These are phyloP conservation scores for Mohoua ochrocephala DNA, from an alignment of 2,113 vertebrate species.

Conservation along the genomic window DNA sequence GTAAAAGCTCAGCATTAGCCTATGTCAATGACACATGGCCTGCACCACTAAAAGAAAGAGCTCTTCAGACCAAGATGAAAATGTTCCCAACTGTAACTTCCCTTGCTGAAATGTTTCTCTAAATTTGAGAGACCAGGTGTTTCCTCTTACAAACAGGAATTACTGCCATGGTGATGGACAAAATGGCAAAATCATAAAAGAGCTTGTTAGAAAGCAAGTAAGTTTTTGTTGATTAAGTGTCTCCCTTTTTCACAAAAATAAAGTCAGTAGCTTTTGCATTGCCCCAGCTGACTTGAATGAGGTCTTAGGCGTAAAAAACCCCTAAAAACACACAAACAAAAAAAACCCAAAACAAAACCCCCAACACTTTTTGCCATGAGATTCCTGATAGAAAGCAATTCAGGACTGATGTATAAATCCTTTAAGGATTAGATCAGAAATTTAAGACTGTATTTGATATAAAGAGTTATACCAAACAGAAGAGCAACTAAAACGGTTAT, in stretches of 20 bases:
- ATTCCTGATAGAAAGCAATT: neutral
- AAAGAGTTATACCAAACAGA: neutral
- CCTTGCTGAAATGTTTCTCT: neutral
- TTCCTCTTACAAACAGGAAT: neutral
- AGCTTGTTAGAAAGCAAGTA: neutral
- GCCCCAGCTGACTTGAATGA: neutral
- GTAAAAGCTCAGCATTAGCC: neutral
- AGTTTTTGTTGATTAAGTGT: neutral
- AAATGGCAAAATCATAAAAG: neutral
- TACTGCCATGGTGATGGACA: neutral
- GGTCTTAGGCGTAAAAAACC: rapidly evolving
- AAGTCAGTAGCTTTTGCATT: neutral
- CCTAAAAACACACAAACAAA: neutral
- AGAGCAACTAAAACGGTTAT: neutral
- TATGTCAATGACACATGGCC: neutral
- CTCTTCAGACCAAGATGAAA: neutral
- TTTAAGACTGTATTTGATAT: neutral
- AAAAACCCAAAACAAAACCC: neutral
- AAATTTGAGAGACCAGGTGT: neutral
- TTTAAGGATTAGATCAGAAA: neutral
- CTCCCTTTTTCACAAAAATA: neutral
- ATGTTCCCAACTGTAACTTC: neutral
- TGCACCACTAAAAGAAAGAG: neutral
- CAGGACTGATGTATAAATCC: neutral
- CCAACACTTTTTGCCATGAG: neutral